A percentile compares a stretch with the other conserved stretches of the same genome.
Evolutionary conservation across 2,113 vertebrate genomes (phyloP).

Genomic region (Crotophaga sulcirostris): DNA sequence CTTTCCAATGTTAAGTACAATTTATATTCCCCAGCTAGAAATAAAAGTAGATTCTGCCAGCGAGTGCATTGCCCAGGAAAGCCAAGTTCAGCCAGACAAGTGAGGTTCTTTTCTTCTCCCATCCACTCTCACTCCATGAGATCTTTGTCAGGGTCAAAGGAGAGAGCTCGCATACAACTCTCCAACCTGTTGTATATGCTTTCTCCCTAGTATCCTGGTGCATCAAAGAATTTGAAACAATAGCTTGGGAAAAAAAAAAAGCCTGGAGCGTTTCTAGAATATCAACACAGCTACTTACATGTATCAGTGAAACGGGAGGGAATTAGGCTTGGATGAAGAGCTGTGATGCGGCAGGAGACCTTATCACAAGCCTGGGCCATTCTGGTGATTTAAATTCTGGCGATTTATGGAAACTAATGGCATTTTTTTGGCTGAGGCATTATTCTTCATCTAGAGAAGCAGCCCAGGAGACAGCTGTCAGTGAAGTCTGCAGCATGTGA

Average conservation of each 20-base stretch:
- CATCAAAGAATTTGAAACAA: background rate
- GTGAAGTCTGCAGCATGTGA: no score
- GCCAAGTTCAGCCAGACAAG: background rate
- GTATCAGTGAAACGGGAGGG: background rate
- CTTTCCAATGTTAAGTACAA: background rate
- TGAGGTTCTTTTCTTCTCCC: background rate
- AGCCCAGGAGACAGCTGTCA: background rate
- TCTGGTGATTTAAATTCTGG: background rate
- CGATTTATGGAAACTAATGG: accelerated
- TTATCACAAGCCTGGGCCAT: background rate
- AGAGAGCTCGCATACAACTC: accelerated
- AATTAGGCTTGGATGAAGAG: background rate
- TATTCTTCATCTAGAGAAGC: background rate
- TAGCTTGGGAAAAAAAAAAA: background rate
- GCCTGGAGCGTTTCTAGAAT: background rate
- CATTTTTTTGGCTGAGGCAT: background rate
- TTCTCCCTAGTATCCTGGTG: background rate
- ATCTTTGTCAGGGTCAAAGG: background rate
- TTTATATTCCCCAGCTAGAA: background rate
- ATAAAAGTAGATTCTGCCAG: background rate
- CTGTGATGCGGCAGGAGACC: background rate
- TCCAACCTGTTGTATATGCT: background rate
- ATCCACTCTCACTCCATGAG: background rate
- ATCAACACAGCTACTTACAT: background rate
- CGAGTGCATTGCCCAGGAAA: background rate